Conservation (phyloP, 2,797 vertebrate genomes). For the Tragelaphus eurycerus region DNA sequence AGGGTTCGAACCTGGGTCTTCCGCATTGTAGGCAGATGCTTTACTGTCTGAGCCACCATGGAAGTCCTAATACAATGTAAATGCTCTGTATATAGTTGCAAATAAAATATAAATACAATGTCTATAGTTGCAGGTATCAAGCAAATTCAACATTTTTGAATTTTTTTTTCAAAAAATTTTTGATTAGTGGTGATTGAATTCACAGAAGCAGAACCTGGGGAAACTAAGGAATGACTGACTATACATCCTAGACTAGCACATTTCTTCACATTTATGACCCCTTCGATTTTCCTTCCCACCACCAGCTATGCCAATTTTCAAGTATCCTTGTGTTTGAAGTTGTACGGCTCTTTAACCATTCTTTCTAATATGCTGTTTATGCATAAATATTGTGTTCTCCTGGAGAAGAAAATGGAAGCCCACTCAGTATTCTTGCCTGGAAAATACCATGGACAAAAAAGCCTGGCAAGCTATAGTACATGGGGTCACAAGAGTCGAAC, state of each 20-base stretch:
- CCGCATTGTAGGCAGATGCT: not conserved
- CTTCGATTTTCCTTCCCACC: not conserved
- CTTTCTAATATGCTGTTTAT: not conserved
- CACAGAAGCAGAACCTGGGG: not conserved
- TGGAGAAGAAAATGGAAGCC: not conserved
- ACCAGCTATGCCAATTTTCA: not conserved
- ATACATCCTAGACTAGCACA: not conserved
- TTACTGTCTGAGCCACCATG: not conserved
- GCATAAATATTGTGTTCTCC: not conserved
- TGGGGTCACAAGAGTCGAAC: not conserved
- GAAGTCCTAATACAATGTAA: not conserved
- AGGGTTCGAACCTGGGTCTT: rapidly evolving
- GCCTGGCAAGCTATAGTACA: not conserved
- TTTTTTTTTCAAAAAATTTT: not conserved
- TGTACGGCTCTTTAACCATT: not conserved
- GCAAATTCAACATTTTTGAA: not conserved
- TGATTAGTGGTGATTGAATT: not conserved
- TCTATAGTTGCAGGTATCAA: not conserved
- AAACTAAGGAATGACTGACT: not conserved
- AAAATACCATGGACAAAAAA: not conserved
- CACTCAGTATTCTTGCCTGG: not conserved
- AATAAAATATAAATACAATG: not conserved
- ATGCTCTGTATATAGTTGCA: not conserved
- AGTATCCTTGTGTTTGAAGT: not conserved
- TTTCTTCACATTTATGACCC: not conserved